These are phyloP conservation scores for Nymphalis polychloros DNA, from an alignment of 2,888 invertebrate genomes.

Conservation along the genomic window DNA sequence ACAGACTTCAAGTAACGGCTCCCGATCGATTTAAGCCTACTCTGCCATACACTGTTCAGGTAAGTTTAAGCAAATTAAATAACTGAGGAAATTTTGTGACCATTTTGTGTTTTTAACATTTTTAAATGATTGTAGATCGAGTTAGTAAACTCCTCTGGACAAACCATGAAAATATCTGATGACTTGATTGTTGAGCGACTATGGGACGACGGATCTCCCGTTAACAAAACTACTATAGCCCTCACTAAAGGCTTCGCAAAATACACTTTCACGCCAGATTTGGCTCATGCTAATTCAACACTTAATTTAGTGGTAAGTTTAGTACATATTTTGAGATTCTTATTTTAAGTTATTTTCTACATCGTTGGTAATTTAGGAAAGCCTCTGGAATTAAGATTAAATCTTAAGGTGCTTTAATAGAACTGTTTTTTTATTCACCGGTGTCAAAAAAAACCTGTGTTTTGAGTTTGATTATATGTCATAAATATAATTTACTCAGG, in stretches of 20 bases:
- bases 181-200: slow-evolving; percentile 66
- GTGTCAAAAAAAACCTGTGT: neutral
- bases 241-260: slow-evolving; percentile 61
- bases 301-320: slow-evolving; percentile 86
- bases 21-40: slow-evolving; percentile 95
- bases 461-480: too few species aligned
- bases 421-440: neutral
- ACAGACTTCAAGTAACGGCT: slow-evolving; percentile 88
- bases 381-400: too few species aligned
- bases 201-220: slow-evolving; percentile 75
- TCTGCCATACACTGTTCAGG: slow-evolving; percentile 90
- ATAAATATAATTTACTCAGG: slow-evolving; percentile 66
- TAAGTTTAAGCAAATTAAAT: slow-evolving; percentile 51
- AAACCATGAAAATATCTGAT: slow-evolving; percentile 56
- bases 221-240: slow-evolving; percentile 59
- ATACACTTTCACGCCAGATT: slow-evolving; percentile 64
- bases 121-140: slow-evolving; percentile 57
- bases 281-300: slow-evolving; percentile 82
- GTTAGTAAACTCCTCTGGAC: slow-evolving; percentile 64
- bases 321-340: too few species aligned
- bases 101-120: neutral
- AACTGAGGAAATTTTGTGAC: too few species aligned
- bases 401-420: too few species aligned
- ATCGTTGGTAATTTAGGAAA: too few species aligned
- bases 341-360: too few species aligned